Evolutionary conservation across 2,113 vertebrate genomes (phyloP).

Genomic region (Alosa alosa): DNA sequence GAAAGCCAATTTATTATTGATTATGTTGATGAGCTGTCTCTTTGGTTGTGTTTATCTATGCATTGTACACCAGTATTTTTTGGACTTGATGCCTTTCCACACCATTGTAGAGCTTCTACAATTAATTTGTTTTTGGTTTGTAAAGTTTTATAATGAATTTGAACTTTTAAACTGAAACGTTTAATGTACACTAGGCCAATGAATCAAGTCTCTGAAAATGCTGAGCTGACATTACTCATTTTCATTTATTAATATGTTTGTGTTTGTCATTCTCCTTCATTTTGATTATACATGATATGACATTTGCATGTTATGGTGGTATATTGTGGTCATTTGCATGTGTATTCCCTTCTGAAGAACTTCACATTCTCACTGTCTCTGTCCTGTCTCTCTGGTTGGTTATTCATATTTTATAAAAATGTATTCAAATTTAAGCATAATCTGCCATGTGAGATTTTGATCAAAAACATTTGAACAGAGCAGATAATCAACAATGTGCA

Average conservation of each 20-base stretch:
- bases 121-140: background rate
- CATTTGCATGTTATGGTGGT: conserved; percentile 3
- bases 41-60: conserved; percentile 3
- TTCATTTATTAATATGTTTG: background rate
- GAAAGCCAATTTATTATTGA: conserved; percentile 18
- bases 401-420: background rate
- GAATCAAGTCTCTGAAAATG: conserved; percentile 11
- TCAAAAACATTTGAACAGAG: background rate
- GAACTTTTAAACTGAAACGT: background rate
- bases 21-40: background rate
- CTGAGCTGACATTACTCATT: background rate
- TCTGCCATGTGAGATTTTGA: background rate
- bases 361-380: background rate
- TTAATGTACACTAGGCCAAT: background rate
- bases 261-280: background rate
- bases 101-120: background rate
- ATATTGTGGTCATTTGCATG: background rate
- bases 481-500: background rate
- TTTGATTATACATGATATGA: background rate
- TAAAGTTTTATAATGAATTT: background rate
- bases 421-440: background rate
- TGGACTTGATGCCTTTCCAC: conserved; percentile 5
- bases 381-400: background rate
- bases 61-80: conserved; percentile 21
- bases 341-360: background rate